Base-by-base conservation (phyloP, 1,140 invertebrate species). In the Philopotamus ludificatus region DNA sequence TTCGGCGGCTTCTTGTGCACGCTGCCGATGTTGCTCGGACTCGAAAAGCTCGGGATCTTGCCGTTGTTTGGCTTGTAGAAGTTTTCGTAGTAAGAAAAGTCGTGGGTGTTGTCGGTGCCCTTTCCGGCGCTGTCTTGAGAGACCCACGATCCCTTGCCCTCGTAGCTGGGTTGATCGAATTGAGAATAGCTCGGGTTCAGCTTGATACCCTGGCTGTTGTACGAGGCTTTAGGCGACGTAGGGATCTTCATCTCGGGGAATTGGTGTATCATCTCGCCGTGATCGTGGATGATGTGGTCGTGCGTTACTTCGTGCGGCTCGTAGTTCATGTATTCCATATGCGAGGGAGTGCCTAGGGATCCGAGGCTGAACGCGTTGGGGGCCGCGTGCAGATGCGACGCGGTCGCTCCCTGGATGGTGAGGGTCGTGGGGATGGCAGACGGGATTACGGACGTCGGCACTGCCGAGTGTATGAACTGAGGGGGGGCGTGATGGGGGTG, bases 241-340 rank as follows among this genome's bases (percentile, higher is more conserved):
- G 55, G 22, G 1, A 50, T 10, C 12, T 41, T 55, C 55, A 76
- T 79, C 1, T 71, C 72, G 49, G 79, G 62, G 23, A 77, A 75
- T 16, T 75, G 21, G 3, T 74, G 58, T 41, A 78, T 72, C 44
- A 79, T 73, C 71, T 80, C 78, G 16, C 79, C 79, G 63, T 81
- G 79, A 57, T 81, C 79, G 50, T 81, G 79, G 63, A 77, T 79
- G 61, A 79, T 74, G 54, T 81, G 79, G 57, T 80, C 78, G 69
- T 81, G 78, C 8, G 78, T 80, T 1, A 77, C 78, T 47, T 80
- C 78, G 16, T 73, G 71, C 7, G 77, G 76, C 70, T 79, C 77
- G 50, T 79, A 81, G 10, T 74, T 72, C 26, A 76, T 67, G 61
- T 78, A 80, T 71, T 79, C 76, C 54, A 79, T 71, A 60, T 76